Conservation (phyloP, 2,888 invertebrate species). For the Melipona bicolor region DNA sequence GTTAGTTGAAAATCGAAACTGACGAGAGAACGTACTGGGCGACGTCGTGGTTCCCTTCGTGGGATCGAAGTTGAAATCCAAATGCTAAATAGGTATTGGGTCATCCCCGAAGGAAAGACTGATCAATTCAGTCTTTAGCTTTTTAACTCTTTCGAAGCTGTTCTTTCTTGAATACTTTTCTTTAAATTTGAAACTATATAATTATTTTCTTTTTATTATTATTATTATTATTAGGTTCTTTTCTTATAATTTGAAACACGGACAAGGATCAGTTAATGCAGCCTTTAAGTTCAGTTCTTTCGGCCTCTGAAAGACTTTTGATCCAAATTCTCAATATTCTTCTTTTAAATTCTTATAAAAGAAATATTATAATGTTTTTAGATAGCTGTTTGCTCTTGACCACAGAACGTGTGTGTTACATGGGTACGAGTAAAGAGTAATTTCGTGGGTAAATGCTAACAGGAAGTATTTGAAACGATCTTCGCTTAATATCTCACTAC, state of each 20-base stretch:
- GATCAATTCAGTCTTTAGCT: neutral
- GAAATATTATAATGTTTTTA: neutral
- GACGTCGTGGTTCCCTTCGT: neutral
- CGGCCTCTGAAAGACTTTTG: too few species aligned
- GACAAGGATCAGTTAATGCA: too few species aligned
- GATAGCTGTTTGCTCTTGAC: neutral
- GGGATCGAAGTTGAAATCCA: neutral
- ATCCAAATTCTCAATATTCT: too few species aligned
- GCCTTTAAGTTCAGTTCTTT: too few species aligned
- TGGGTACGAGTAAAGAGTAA: too few species aligned
- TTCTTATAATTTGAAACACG: too few species aligned
- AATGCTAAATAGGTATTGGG: neutral
- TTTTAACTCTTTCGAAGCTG: neutral
- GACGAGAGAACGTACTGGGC: conserved; percentile 18
- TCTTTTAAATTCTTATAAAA: too few species aligned
- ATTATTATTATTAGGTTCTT: too few species aligned
- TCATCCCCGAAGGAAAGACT: neutral
- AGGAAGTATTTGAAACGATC: neutral
- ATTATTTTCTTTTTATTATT: too few species aligned
- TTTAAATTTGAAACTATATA: too few species aligned
- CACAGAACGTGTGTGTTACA: conserved; percentile 4
- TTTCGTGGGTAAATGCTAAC: too few species aligned
- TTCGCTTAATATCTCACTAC: too few species aligned
- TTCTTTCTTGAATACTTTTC: neutral
- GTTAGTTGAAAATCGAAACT: conserved; percentile 47